Evolutionary conservation across 2,797 vertebrate species (phyloP).

Genomic region (Luscinia luscinia): DNA sequence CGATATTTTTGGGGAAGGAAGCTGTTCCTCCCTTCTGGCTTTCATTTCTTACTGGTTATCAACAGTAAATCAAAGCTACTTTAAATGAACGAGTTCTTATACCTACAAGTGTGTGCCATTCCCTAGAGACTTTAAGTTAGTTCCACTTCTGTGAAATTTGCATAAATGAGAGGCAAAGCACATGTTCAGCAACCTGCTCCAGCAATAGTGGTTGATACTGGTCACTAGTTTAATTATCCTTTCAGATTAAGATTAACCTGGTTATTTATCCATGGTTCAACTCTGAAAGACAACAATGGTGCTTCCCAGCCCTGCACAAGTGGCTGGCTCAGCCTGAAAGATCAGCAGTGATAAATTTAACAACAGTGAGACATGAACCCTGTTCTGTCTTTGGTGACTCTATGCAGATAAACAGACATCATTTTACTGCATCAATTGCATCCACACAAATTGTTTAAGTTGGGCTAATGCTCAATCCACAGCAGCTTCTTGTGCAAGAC

Average conservation of each 20-base stretch:
- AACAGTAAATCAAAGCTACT: neutral
- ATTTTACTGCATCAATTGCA: neutral
- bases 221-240: neutral
- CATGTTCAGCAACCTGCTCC: neutral
- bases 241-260: neutral
- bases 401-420: neutral
- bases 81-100: neutral
- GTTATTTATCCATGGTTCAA: neutral
- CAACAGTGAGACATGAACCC: neutral
- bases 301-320: neutral
- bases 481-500: neutral
- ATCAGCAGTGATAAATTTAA: neutral
- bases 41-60: neutral
- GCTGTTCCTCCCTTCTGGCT: neutral
- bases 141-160: neutral
- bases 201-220: neutral
- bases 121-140: neutral
- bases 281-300: neutral
- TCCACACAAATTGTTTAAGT: neutral
- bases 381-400: neutral
- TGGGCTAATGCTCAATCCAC: neutral
- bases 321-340: neutral
- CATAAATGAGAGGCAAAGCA: neutral
- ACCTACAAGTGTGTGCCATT: neutral
- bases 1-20: neutral